A percentile compares a stretch with the other conserved stretches of the same genome.
phyloP scores from a whole-genome alignment of 1,140 invertebrate genomes.

The Orius insidiosus region DNA sequence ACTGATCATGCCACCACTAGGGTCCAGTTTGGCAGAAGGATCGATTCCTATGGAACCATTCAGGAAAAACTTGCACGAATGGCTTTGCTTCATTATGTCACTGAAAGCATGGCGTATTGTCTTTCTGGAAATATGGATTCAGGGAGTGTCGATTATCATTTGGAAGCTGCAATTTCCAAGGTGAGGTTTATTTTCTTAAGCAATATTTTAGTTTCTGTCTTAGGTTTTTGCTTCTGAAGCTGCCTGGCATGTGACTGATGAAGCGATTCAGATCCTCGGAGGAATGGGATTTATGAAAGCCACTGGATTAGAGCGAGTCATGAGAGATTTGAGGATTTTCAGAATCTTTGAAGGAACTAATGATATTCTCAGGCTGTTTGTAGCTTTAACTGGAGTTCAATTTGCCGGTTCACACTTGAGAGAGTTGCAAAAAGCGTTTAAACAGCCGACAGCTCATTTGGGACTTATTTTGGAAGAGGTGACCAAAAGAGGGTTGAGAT shows the following conservation, averaged over 20 bases:
- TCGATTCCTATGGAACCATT: constrained; percentile 71
- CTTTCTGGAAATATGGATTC: constrained; percentile 88
- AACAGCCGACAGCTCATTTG: constrained; percentile 72
- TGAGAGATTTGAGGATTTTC: constrained; percentile 93
- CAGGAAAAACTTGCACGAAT: constrained; percentile 91
- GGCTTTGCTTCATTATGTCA: constrained; percentile 83
- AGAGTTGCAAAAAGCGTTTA: constrained; percentile 71
- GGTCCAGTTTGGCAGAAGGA: constrained; percentile 77
- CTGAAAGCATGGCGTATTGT: constrained; percentile 90
- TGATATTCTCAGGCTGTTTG: constrained; percentile 93
- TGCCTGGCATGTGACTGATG: constrained; percentile 87
- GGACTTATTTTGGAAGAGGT: constrained; percentile 73
- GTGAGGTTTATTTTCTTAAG: constrained; percentile 27
- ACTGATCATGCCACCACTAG: constrained; percentile 78
- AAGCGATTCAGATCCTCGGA: constrained; percentile 89
- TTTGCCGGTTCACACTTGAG: constrained; percentile 72
- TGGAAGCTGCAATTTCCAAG: constrained; percentile 97
- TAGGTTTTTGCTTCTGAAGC: constrained; percentile 76
- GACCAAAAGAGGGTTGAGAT: constrained; percentile 56
- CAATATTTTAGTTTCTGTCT: constrained; percentile 16
- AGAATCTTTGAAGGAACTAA: constrained; percentile 99
- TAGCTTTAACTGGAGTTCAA: constrained; percentile 85
- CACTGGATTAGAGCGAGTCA: constrained; percentile 73
- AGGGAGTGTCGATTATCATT: constrained; percentile 61
- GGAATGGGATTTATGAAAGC: constrained; percentile 95